Conservation (phyloP, 1,140 invertebrate species). For the Hypsibius dujardini region DNA sequence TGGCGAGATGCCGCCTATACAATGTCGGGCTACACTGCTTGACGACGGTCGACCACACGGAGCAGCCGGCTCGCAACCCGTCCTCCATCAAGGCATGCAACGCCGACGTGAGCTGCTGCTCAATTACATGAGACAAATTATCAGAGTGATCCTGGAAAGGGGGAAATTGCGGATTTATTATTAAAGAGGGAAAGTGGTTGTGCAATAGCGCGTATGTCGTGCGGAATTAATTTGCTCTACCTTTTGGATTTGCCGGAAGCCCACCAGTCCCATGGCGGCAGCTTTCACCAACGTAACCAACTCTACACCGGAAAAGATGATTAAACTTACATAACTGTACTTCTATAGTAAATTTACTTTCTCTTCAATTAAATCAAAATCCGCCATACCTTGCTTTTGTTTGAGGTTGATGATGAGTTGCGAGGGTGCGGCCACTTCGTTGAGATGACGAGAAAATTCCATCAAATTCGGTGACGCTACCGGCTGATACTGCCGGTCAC, state of each 20-base stretch:
- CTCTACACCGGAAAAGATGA: background rate
- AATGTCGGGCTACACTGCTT: slow-evolving; percentile 4
- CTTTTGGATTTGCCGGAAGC: background rate
- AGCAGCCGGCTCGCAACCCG: background rate
- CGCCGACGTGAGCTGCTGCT: background rate
- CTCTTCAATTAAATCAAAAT: background rate
- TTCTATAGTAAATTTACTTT: too few relatives aligned
- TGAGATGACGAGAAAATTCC: slow-evolving; percentile 4
- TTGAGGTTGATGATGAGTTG: slow-evolving; percentile 6
- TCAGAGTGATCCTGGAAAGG: too few relatives aligned
- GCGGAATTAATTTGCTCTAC: too few relatives aligned
- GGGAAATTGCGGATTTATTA: too few relatives aligned
- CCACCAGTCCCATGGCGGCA: background rate
- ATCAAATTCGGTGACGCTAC: background rate
- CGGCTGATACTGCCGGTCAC: too few relatives aligned
- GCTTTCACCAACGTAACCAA: slow-evolving; percentile 5
- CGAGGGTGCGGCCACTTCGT: too few relatives aligned
- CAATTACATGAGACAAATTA: slow-evolving; percentile 1
- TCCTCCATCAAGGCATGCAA: background rate
- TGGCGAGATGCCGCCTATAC: too few relatives aligned
- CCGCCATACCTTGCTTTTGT: background rate
- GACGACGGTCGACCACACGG: background rate
- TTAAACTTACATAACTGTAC: background rate
- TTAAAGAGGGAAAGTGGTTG: too few relatives aligned
- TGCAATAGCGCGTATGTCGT: too few relatives aligned